Percentiles rank a stretch among this genome's conserved stretches.
Evolutionary conservation across 2,888 invertebrate species (phyloP).

Genomic region (Limnephilus marmoratus): DNA sequence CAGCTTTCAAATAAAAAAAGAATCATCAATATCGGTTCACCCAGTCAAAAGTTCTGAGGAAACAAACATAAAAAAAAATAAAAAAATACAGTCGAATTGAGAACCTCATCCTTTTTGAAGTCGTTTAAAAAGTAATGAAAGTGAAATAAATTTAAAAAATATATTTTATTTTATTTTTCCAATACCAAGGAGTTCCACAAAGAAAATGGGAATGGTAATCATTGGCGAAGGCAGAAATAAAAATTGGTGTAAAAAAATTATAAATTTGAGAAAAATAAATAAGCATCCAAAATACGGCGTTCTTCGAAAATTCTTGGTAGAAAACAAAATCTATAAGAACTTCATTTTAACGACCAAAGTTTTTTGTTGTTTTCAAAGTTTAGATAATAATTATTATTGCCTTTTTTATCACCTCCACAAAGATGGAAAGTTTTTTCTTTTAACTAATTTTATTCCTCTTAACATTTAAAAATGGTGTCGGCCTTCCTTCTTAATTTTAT

Average conservation of each 20-base stretch:
- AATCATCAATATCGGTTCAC: no score
- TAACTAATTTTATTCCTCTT: neutral
- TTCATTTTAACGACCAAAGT: slow-evolving; percentile 4
- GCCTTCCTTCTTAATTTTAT: neutral
- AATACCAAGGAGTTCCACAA: no score
- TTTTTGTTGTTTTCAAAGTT: neutral
- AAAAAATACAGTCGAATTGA: no score
- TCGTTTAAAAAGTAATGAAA: no score
- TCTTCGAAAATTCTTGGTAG: neutral
- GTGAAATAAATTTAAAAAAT: no score
- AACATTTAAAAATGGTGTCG: neutral
- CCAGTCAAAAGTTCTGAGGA: no score
- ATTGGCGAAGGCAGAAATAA: neutral
- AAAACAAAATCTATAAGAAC: neutral
- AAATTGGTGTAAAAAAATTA: neutral
- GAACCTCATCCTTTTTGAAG: no score
- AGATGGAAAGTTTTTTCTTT: neutral
- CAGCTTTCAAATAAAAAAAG: no score
- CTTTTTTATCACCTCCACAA: neutral
- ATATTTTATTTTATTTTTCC: no score
- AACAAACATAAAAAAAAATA: no score
- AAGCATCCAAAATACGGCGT: neutral
- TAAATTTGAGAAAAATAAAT: neutral
- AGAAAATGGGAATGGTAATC: neutral
- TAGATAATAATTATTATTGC: neutral